Evolutionary conservation across 2,797 vertebrate species (phyloP).

Genomic region (Hylomyscus alleni): DNA sequence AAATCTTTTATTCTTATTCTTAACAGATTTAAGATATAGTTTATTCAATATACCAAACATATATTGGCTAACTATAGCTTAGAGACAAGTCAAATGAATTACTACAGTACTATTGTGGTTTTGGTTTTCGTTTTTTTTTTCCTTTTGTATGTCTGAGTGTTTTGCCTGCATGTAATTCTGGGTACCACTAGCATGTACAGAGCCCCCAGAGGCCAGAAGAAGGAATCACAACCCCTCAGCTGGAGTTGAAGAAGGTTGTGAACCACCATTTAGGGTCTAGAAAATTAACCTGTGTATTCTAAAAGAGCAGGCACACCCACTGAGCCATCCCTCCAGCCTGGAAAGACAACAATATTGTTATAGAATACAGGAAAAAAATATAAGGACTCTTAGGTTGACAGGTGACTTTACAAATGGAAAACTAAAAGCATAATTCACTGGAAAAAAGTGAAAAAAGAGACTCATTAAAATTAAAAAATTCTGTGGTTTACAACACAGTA

Average conservation of each 20-base stretch:
- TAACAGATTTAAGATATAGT: not conserved
- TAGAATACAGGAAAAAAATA: not conserved
- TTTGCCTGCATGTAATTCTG: not conserved
- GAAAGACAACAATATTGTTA: not conserved
- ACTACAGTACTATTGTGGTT: not conserved
- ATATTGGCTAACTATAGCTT: not conserved
- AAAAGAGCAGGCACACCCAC: not conserved
- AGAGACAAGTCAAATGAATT: not conserved
- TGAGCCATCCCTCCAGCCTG: not conserved
- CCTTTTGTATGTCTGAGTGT: not conserved
- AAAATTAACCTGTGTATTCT: not conserved
- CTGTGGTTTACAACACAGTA: not conserved
- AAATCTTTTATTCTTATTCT: not conserved
- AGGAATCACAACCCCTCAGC: not conserved
- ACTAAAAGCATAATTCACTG: not conserved
- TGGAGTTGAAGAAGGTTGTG: not conserved
- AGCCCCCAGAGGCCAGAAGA: not conserved
- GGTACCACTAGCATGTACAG: not conserved
- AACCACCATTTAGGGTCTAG: not conserved
- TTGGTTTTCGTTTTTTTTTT: not conserved
- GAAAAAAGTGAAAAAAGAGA: not conserved
- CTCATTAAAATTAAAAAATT: not conserved
- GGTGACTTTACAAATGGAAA: not conserved
- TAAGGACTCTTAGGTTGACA: not conserved
- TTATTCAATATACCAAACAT: not conserved